Percentiles rank a stretch among this genome's conserved stretches.
phyloP scores from a whole-genome alignment of 2,888 invertebrate genomes.

The Dynastes maya region DNA sequence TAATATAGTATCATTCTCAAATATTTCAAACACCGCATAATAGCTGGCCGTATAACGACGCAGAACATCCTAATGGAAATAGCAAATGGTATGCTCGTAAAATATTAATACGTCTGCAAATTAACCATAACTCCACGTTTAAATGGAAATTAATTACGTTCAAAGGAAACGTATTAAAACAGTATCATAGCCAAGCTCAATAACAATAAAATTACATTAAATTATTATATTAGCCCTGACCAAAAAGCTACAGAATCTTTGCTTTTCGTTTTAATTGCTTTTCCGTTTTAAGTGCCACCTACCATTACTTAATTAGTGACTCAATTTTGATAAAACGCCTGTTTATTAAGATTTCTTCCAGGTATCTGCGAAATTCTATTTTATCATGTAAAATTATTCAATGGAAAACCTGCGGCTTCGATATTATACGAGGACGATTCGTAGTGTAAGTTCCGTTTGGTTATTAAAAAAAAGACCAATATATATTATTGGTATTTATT shows the following conservation, averaged over 20 bases:
- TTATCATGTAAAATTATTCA: not conserved
- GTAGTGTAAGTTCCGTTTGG: too few species aligned
- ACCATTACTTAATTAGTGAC: conserved; percentile 1
- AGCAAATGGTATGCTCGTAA: too few species aligned
- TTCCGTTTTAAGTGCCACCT: not conserved
- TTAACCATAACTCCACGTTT: not conserved
- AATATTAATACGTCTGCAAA: not conserved
- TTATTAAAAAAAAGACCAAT: too few species aligned
- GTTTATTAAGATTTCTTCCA: not conserved
- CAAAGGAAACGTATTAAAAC: not conserved
- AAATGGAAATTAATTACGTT: not conserved
- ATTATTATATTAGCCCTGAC: not conserved
- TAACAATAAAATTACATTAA: conserved; percentile 4
- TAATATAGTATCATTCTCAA: too few species aligned
- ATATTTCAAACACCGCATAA: too few species aligned
- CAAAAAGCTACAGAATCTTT: not conserved
- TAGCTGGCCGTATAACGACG: too few species aligned
- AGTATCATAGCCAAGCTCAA: not conserved
- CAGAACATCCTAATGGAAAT: too few species aligned
- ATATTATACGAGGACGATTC: too few species aligned
- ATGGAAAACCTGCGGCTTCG: not conserved
- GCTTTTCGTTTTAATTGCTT: not conserved
- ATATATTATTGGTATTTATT: too few species aligned
- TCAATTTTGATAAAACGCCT: not conserved
- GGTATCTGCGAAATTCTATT: not conserved